phyloP scores from a whole-genome alignment of 2,797 vertebrate genomes.

The Pygocentrus nattereri region DNA sequence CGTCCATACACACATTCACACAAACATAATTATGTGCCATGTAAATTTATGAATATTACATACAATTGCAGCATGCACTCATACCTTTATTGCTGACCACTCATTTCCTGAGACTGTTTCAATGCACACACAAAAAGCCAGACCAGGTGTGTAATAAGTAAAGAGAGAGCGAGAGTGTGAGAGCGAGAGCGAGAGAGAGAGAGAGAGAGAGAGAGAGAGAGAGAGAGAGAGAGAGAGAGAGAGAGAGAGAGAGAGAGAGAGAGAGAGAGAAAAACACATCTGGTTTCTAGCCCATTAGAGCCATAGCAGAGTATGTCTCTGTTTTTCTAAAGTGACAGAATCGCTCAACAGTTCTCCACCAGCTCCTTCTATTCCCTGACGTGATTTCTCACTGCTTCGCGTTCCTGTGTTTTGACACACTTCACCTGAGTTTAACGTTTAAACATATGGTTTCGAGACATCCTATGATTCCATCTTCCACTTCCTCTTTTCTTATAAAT shows the following conservation, averaged over 20 bases:
- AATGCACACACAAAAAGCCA: neutral
- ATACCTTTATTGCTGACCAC: no score
- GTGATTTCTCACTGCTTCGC: neutral
- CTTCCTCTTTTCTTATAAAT: neutral
- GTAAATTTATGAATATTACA: no score
- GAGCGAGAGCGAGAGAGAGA: neutral
- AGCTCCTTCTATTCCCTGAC: neutral
- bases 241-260: neutral
- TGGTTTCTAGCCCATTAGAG: neutral
- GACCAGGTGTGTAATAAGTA: neutral
- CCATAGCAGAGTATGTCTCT: neutral
- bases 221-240: neutral
- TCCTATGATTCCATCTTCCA: neutral
- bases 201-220: neutral
- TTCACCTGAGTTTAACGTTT: neutral
- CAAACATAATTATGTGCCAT: no score
- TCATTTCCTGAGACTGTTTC: neutral
- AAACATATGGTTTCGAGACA: neutral
- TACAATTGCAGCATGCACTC: no score
- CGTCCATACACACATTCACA: no score
- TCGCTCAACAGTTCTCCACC: neutral
- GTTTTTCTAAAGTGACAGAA: slow-evolving; percentile 10
- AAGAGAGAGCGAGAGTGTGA: no score
- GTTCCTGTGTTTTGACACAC: neutral
- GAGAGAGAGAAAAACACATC: neutral